A percentile compares a stretch with the other conserved stretches of the same genome.
Evolutionary conservation across 2,888 invertebrate genomes (phyloP).

Genomic region (Periphyllus acericola): DNA sequence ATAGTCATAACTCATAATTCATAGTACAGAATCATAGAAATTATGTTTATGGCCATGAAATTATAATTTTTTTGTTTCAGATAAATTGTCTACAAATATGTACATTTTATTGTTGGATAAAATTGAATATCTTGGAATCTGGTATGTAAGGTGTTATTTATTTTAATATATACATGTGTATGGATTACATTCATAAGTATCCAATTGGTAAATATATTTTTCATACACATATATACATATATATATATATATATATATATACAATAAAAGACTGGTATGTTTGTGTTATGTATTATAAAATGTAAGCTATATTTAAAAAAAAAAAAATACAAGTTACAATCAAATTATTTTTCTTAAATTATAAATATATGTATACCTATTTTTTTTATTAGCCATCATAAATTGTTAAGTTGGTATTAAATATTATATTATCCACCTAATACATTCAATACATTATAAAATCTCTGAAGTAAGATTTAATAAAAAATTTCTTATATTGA

Average conservation of each 20-base stretch:
- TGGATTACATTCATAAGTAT: constrained; percentile 14
- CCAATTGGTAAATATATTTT: constrained; percentile 33
- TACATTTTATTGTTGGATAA: constrained; percentile 9
- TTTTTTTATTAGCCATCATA: not conserved
- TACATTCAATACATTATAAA: not conserved
- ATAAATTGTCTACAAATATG: constrained; percentile 33
- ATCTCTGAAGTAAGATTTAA: not conserved
- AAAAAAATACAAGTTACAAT: constrained; percentile 5
- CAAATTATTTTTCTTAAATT: constrained; percentile 20
- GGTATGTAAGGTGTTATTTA: constrained; percentile 39
- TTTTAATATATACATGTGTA: constrained; percentile 34
- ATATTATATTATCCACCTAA: constrained; percentile 20
- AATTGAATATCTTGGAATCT: constrained; percentile 5
- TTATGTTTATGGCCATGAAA: constrained; percentile 13
- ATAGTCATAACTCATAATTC: too few species aligned
- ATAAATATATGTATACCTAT: not conserved
- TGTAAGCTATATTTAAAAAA: not conserved
- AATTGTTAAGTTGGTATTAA: constrained; percentile 34
- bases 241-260: not conserved
- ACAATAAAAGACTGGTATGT: constrained; percentile 42
- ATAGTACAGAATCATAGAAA: not conserved
- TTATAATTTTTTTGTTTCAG: constrained; percentile 44
- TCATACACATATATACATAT: not conserved
- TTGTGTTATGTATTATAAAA: constrained; percentile 24
- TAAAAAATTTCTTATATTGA: not conserved